Conservation (phyloP, 2,797 vertebrate species). For the Aphelocoma californica region DNA sequence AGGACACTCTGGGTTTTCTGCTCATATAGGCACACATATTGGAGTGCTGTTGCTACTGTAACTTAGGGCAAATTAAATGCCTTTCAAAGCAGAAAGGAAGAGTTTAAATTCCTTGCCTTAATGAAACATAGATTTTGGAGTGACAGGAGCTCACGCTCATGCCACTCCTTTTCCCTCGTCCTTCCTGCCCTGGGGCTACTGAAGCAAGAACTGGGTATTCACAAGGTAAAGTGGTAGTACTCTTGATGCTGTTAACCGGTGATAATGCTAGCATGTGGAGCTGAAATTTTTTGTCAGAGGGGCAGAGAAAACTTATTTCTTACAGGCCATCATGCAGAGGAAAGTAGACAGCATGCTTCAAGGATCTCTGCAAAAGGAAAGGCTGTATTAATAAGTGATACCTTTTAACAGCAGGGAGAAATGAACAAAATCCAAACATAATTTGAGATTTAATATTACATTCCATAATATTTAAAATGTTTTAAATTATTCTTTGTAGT, state of each 20-base stretch:
- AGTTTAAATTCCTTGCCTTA: background rate
- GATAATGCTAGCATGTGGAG: background rate
- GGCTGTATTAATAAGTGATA: background rate
- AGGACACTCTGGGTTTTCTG: background rate
- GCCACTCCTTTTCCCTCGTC: background rate
- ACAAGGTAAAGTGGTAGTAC: background rate
- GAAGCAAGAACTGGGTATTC: background rate
- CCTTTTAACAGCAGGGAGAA: background rate
- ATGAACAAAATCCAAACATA: background rate
- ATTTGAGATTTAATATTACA: background rate
- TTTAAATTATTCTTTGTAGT: background rate
- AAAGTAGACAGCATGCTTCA: background rate
- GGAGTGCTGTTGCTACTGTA: background rate
- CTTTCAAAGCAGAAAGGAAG: background rate
- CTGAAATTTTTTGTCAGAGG: background rate
- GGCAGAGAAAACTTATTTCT: background rate
- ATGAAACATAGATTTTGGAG: background rate
- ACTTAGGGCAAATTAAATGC: background rate
- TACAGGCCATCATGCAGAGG: background rate
- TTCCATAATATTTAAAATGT: background rate
- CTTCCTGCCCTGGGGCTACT: background rate
- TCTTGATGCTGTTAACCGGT: background rate
- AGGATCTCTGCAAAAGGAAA: background rate
- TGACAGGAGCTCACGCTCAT: background rate
- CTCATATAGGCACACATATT: background rate